phyloP scores from a whole-genome alignment of 2,888 invertebrate species.

The Chaitophorus viminalis region DNA sequence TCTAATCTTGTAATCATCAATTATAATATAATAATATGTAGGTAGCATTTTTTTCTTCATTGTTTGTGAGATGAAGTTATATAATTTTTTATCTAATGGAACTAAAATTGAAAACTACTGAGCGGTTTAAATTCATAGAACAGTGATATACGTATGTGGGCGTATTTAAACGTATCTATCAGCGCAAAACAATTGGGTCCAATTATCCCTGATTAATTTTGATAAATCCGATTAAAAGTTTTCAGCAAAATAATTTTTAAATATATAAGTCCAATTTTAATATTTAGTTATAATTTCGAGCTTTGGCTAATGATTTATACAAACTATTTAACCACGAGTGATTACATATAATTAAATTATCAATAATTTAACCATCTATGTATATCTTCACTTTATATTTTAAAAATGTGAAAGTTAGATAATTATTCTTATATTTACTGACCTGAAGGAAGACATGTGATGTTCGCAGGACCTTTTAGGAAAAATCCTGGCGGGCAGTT shows the following conservation, averaged over 20 bases:
- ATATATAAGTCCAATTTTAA: background rate
- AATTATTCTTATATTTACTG: conserved; percentile 63
- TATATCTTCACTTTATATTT: no score
- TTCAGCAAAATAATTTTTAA: background rate
- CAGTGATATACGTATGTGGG: no score
- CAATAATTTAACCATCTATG: no score
- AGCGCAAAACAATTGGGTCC: background rate
- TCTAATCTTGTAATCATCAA: no score
- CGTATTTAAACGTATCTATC: no score
- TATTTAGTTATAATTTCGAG: background rate
- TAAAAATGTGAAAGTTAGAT: no score
- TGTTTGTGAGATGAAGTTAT: no score
- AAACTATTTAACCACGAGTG: background rate
- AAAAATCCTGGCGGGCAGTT: conserved; percentile 84
- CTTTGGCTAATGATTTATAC: background rate
- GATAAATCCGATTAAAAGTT: background rate
- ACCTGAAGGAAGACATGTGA: conserved; percentile 86
- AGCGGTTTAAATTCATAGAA: no score
- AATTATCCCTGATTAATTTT: background rate
- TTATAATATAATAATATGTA: no score
- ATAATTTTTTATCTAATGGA: no score
- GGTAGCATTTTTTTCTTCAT: no score
- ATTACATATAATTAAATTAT: background rate
- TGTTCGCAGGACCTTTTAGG: conserved; percentile 79
- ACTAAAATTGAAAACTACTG: no score